Conservation (phyloP, 1,140 invertebrate genomes). For the Zaprionus capensis region DNA sequence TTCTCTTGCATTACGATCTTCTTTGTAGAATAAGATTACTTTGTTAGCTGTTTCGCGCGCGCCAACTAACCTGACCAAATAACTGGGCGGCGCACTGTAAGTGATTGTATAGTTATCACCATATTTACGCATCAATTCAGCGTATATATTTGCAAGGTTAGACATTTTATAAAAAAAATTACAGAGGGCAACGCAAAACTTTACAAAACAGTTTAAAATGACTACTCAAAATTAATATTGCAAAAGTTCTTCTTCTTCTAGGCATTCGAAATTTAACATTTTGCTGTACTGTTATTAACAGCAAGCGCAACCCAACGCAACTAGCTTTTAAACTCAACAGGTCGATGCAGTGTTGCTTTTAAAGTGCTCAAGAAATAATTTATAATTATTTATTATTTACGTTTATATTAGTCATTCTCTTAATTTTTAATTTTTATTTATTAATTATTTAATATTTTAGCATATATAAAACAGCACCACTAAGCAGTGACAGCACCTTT, state of each 20-base stretch:
- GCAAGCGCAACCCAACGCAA: not conserved
- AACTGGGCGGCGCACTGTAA: constrained; percentile 62
- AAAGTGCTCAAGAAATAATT: not conserved
- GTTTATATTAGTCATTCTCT: not conserved
- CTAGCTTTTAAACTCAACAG: not conserved
- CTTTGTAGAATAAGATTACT: constrained; percentile 69
- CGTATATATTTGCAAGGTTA: constrained; percentile 72
- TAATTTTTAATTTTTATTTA: not conserved
- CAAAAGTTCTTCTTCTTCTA: constrained; percentile 21
- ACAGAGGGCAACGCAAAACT: not conserved
- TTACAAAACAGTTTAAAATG: constrained; percentile 14
- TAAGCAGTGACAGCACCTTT: not conserved
- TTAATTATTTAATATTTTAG: not conserved
- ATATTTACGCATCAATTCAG: constrained; percentile 62
- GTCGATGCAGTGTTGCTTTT: not conserved
- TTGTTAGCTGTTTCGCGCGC: constrained; percentile 53
- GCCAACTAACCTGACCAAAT: constrained; percentile 58
- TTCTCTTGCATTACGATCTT: constrained; percentile 46
- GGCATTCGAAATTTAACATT: constrained; percentile 27
- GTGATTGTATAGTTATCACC: constrained; percentile 68
- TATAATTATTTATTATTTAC: not conserved
- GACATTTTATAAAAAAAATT: constrained; percentile 46
- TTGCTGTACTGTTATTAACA: constrained; percentile 28
- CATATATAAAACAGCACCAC: not conserved
- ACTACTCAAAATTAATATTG: constrained; percentile 4